phyloP scores from a whole-genome alignment of 2,888 invertebrate species.

The Watsonalla binaria region DNA sequence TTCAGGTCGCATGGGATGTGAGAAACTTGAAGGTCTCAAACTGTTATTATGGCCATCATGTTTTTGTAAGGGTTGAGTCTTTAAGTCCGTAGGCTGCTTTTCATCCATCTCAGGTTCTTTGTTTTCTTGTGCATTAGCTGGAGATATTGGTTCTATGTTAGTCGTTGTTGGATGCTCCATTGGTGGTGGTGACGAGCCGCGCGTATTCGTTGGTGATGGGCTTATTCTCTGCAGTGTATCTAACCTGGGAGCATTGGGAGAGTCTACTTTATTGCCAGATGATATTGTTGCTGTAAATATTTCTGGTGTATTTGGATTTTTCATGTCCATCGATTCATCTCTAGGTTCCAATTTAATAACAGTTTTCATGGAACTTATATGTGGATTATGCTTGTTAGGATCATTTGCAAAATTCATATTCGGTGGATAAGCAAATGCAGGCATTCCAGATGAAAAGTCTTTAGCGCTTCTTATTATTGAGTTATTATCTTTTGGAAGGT shows the following conservation, averaged over 20 bases:
- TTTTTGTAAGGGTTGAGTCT: slow-evolving; percentile 61
- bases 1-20: slow-evolving; percentile 61
- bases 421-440: slow-evolving; percentile 59
- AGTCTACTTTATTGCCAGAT: slow-evolving; percentile 62
- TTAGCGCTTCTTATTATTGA: slow-evolving; percentile 67
- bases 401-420: slow-evolving; percentile 64
- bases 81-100: slow-evolving; percentile 69
- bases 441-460: slow-evolving; percentile 60
- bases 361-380: slow-evolving; percentile 70
- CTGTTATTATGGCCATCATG: slow-evolving; percentile 44
- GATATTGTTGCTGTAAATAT: slow-evolving; percentile 73
- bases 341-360: slow-evolving; percentile 74
- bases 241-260: slow-evolving; percentile 60
- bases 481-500: slow-evolving; percentile 66
- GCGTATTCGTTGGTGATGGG: slow-evolving; percentile 63
- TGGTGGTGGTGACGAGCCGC: slow-evolving; percentile 62
- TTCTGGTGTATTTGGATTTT: slow-evolving; percentile 69
- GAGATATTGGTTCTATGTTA: slow-evolving; percentile 68
- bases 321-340: slow-evolving; percentile 68
- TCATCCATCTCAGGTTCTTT: slow-evolving; percentile 67
- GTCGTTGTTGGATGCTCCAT: slow-evolving; percentile 63
- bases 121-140: slow-evolving; percentile 64
- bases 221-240: slow-evolving; percentile 68
- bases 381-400: slow-evolving; percentile 62
- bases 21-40: slow-evolving; percentile 54